A percentile compares a stretch with the other conserved stretches of the same genome.
phyloP scores from a whole-genome alignment of 2,113 vertebrate species.

The Procavia capensis region DNA sequence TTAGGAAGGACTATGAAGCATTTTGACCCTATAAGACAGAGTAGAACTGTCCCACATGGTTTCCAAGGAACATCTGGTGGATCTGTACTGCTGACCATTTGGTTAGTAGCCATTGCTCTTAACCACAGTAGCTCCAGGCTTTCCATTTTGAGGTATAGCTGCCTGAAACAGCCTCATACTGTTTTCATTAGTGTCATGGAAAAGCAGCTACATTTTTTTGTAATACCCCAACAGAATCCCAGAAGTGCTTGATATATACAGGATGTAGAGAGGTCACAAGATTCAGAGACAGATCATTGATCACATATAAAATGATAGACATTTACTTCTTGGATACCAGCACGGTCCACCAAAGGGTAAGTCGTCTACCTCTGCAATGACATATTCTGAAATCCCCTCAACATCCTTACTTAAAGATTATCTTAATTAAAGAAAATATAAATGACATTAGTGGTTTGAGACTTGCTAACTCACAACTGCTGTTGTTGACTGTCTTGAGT shows the following conservation, averaged over 20 bases:
- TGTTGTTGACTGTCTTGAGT: not conserved
- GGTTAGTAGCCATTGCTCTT: no score
- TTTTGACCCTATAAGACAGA: no score
- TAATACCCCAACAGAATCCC: not conserved
- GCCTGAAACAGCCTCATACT: not conserved
- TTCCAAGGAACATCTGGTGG: no score
- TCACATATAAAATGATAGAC: no score
- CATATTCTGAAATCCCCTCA: not conserved
- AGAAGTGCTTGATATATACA: not conserved
- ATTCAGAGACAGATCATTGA: not conserved
- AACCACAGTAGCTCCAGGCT: no score
- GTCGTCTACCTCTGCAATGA: not conserved
- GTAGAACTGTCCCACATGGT: no score
- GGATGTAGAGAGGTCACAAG: not conserved
- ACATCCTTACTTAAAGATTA: not conserved
- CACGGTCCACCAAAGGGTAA: fast-evolving
- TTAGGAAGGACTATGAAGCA: not conserved
- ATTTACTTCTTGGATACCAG: not conserved
- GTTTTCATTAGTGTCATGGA: not conserved
- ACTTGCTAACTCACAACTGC: not conserved
- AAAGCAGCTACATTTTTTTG: not conserved
- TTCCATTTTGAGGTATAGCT: no score
- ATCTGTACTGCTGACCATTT: no score
- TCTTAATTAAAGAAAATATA: not conserved
- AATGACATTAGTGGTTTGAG: not conserved